A percentile compares a stretch with the other conserved stretches of the same genome.
These are phyloP conservation scores for Chinchilla lanigera DNA, from an alignment of 2,113 vertebrate genomes.

Conservation along the genomic window DNA sequence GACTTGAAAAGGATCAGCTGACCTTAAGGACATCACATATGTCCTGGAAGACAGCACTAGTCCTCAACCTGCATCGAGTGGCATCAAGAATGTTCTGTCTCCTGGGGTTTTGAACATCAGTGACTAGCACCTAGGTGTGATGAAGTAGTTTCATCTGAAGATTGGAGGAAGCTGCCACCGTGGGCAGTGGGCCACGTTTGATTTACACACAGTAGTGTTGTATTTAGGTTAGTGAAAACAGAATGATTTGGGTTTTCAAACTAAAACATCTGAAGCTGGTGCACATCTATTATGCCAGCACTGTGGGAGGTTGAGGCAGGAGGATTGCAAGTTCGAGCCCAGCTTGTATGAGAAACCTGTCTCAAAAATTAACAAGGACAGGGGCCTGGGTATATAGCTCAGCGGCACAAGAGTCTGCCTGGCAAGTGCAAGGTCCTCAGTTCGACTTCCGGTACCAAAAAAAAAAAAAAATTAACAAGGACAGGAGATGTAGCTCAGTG, in stretches of 20 bases:
- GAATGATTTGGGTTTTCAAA: background rate
- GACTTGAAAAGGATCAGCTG: background rate
- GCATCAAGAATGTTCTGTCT: background rate
- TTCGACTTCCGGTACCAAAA: too few relatives aligned
- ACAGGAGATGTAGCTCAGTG: background rate
- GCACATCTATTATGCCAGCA: background rate
- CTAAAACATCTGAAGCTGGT: background rate
- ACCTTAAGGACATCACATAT: too few relatives aligned
- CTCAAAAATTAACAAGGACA: background rate
- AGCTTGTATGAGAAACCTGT: background rate
- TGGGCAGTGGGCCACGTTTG: background rate
- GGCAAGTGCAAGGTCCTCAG: too few relatives aligned
- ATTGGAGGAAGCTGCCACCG: background rate
- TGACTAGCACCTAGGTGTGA: background rate
- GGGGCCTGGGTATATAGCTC: background rate
- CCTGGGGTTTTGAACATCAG: background rate
- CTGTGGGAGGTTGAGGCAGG: background rate
- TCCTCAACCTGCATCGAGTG: background rate
- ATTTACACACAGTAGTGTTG: background rate
- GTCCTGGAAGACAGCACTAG: background rate
- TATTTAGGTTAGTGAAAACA: background rate
- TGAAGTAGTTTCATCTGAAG: background rate
- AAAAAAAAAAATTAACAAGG: background rate
- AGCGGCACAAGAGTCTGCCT: too few relatives aligned
- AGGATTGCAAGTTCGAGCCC: background rate